A percentile compares a stretch with the other conserved stretches of the same genome.
Conservation (phyloP, 2,888 invertebrate genomes). For the Amblyjoppa fuscipennis region DNA sequence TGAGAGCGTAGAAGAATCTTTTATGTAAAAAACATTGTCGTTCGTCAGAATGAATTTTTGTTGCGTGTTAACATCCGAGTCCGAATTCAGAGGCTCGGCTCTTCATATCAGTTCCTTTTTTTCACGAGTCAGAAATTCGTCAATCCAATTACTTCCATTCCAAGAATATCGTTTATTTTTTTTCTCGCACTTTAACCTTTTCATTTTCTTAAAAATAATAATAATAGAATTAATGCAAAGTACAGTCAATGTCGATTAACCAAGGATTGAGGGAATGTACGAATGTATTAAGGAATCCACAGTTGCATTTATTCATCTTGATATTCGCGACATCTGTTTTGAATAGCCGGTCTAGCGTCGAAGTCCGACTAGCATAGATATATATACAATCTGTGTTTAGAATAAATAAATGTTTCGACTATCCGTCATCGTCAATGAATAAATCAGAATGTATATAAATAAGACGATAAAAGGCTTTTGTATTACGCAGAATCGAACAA, state of each 20-base stretch:
- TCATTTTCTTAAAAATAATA: conserved; percentile 12
- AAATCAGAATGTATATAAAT: conserved; percentile 63
- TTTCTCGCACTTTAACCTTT: conserved; percentile 9
- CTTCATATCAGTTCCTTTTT: neutral
- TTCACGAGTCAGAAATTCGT: conserved; percentile 1
- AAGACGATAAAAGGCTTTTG: conserved; percentile 49
- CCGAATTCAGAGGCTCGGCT: neutral
- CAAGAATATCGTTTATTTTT: conserved; percentile 36
- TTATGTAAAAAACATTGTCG: neutral
- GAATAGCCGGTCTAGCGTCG: conserved; percentile 10
- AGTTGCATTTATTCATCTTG: conserved; percentile 53
- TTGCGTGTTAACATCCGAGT: conserved; percentile 12
- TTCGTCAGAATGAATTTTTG: neutral
- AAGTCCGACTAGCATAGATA: conserved; percentile 17
- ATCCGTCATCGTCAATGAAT: conserved; percentile 43
- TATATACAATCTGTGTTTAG: conserved; percentile 46
- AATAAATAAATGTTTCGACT: conserved; percentile 44
- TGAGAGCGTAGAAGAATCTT: neutral
- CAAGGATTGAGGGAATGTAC: conserved; percentile 45
- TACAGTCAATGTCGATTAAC: conserved; percentile 44
- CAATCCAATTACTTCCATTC: conserved; percentile 50
- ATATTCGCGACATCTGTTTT: conserved; percentile 33
- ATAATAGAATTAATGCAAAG: conserved; percentile 42
- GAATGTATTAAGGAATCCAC: conserved; percentile 28
- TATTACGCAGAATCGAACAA: conserved; percentile 37